Percentiles rank a stretch among this genome's conserved stretches.
Conservation (phyloP, 2,797 vertebrate species). For the Tokudaia muenninki region DNA sequence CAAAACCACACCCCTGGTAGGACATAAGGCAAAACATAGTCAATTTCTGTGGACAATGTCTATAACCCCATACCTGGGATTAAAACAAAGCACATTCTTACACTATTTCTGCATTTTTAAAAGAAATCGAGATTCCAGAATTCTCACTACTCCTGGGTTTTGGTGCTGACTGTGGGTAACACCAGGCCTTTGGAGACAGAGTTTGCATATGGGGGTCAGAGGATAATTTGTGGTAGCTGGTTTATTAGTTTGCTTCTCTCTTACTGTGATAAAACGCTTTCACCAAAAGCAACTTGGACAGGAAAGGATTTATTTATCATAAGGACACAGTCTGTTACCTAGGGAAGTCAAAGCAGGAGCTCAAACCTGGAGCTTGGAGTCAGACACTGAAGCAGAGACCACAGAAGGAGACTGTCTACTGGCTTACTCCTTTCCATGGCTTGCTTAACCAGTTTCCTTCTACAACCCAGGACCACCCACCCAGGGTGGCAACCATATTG, state of each 20-base stretch:
- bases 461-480: neutral
- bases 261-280: neutral
- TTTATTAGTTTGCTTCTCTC: neutral
- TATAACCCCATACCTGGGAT: neutral
- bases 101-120: neutral
- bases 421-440: neutral
- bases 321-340: too few relatives aligned
- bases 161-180: neutral
- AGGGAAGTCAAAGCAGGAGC: neutral
- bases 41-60: neutral
- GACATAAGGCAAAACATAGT: neutral
- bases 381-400: neutral
- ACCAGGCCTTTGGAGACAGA: neutral
- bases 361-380: neutral
- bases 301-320: neutral
- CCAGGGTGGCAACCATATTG: neutral
- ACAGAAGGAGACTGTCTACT: neutral
- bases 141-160: neutral
- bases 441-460: neutral
- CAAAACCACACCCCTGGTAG: neutral
- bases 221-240: neutral
- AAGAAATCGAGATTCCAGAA: neutral
- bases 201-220: neutral
- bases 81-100: neutral
- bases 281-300: neutral